phyloP scores from a whole-genome alignment of 2,888 invertebrate species.

The Rhodophaea formosa region DNA sequence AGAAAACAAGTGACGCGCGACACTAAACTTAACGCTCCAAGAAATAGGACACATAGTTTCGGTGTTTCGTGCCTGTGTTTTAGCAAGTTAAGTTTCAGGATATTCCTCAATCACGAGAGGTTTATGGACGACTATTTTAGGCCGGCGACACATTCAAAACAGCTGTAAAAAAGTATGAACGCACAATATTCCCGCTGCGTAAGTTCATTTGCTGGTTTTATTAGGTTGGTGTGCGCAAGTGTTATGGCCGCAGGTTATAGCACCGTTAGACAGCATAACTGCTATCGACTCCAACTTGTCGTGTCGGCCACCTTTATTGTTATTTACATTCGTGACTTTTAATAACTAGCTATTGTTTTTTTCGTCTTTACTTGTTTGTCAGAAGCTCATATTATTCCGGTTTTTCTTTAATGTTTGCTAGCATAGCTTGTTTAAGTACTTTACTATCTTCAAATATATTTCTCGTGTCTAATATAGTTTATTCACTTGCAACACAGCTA shows the following conservation, averaged over 20 bases:
- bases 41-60: background rate
- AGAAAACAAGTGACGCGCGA: constrained; percentile 11
- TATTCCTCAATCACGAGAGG: constrained; percentile 30
- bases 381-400: too few relatives aligned
- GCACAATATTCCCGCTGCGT: constrained; percentile 14
- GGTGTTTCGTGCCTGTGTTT: background rate
- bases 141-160: constrained; percentile 27
- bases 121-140: constrained; percentile 33
- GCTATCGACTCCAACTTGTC: background rate
- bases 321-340: background rate
- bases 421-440: too few relatives aligned
- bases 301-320: background rate
- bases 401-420: too few relatives aligned
- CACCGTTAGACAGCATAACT: background rate
- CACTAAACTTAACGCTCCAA: background rate
- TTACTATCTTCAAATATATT: too few relatives aligned
- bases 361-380: too few relatives aligned
- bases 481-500: too few relatives aligned
- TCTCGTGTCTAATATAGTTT: too few relatives aligned
- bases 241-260: constrained; percentile 8
- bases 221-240: constrained; percentile 17
- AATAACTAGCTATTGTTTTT: too few relatives aligned
- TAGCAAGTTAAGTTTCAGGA: background rate
- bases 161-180: constrained; percentile 23
- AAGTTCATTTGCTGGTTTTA: constrained; percentile 22